These are phyloP conservation scores for Darevskia nairensis DNA, from an alignment of 2,797 vertebrate species.

Conservation along the genomic window DNA sequence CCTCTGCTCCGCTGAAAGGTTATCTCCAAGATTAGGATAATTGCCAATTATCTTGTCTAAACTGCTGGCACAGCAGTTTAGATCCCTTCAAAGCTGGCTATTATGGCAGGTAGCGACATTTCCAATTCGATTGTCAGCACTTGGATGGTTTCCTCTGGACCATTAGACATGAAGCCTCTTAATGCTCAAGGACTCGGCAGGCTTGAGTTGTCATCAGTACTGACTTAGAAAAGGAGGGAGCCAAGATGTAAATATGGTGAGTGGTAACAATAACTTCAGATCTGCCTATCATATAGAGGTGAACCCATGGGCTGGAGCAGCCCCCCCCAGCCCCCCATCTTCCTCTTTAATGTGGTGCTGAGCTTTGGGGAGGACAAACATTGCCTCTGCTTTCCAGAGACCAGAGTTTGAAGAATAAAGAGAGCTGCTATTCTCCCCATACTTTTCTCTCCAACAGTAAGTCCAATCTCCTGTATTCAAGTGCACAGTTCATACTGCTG, in stretches of 20 bases:
- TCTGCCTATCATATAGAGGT: not conserved
- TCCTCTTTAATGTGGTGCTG: too few species aligned
- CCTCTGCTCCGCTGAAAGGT: not conserved
- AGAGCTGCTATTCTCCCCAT: too few species aligned
- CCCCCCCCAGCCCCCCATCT: too few species aligned
- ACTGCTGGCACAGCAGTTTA: constrained; percentile 8
- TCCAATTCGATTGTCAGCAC: constrained; percentile 31
- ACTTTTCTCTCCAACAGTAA: not conserved
- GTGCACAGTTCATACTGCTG: not conserved
- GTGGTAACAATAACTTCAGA: not conserved
- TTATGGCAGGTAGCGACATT: not conserved
- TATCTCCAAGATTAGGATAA: not conserved
- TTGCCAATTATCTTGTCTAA: not conserved
- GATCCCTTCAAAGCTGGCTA: constrained; percentile 31
- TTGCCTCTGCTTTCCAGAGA: too few species aligned
- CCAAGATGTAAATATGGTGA: constrained; percentile 16
- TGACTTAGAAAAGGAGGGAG: constrained; percentile 37
- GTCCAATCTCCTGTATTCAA: not conserved
- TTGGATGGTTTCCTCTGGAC: constrained; percentile 12
- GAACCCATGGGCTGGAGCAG: too few species aligned
- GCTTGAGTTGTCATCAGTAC: constrained; percentile 21
- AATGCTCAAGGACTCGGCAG: constrained; percentile 12
- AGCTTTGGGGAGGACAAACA: too few species aligned
- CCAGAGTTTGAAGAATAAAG: too few species aligned
- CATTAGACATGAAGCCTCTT: constrained; percentile 4